phyloP scores from a whole-genome alignment of 2,797 vertebrate genomes.

The Sebastolobus altivelis region DNA sequence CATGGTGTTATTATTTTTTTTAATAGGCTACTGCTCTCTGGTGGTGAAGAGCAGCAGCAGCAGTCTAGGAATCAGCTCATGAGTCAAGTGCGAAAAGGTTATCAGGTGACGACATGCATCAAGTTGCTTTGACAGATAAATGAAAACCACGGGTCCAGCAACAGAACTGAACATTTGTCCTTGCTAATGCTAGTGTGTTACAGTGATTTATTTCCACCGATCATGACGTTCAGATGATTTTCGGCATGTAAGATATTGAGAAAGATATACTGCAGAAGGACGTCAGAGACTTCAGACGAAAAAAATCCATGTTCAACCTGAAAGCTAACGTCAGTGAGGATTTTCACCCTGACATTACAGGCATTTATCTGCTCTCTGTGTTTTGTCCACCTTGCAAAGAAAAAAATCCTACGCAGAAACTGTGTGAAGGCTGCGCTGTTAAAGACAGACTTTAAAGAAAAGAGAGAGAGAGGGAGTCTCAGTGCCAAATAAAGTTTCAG shows the following conservation, averaged over 20 bases:
- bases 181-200: neutral
- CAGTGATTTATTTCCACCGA: constrained; percentile 8
- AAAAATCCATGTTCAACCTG: neutral
- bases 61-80: constrained; percentile 7
- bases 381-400: neutral
- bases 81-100: neutral
- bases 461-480: neutral
- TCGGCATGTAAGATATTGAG: neutral
- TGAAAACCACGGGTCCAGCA: fast-evolving
- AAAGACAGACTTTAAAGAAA: neutral
- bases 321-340: neutral
- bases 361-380: constrained; percentile 3
- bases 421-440: constrained; percentile 15
- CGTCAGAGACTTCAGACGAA: neutral
- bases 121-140: neutral
- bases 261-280: neutral
- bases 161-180: neutral
- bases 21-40: constrained; percentile 72
- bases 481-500: constrained; percentile 18
- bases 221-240: neutral
- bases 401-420: neutral
- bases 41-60: constrained; percentile 58
- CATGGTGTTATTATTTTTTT: neutral
- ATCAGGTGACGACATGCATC: neutral
- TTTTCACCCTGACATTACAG: constrained; percentile 12